phyloP scores from a whole-genome alignment of 2,888 invertebrate species.

The Vannuccia rotundouncinata region DNA sequence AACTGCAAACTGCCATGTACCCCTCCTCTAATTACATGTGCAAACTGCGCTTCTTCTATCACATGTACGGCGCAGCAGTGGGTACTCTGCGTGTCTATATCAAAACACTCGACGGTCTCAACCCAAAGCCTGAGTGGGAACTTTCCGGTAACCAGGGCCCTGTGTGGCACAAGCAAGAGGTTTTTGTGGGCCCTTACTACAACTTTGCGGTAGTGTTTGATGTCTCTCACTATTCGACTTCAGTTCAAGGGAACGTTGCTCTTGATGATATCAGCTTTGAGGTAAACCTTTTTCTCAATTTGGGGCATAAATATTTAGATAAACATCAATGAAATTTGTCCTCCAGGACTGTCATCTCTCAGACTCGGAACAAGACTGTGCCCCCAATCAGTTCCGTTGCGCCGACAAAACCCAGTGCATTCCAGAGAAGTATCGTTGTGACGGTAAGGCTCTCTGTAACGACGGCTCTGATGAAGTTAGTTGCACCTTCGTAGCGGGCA shows the following conservation, averaged over 20 bases:
- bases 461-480: constrained; percentile 2
- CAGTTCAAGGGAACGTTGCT: constrained; percentile 44
- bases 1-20: constrained; percentile 8
- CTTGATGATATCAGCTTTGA: constrained; percentile 47
- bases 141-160: constrained; percentile 37
- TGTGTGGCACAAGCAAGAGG: background rate
- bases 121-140: constrained; percentile 2
- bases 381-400: background rate
- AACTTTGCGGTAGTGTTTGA: constrained; percentile 13
- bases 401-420: background rate
- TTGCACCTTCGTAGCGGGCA: background rate
- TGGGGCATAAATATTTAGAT: too few species aligned
- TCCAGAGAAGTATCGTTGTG: background rate
- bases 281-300: constrained; percentile 12
- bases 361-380: background rate
- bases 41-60: constrained; percentile 32
- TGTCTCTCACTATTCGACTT: background rate
- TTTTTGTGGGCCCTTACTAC: background rate
- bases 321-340: background rate
- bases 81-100: constrained; percentile 33
- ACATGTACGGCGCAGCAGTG: constrained; percentile 36
- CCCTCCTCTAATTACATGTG: background rate
- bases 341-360: background rate
- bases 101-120: background rate
- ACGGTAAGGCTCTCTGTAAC: background rate